These are phyloP conservation scores for Drosophila gaucha DNA, from an alignment of 2,888 invertebrate genomes.

Conservation along the genomic window DNA sequence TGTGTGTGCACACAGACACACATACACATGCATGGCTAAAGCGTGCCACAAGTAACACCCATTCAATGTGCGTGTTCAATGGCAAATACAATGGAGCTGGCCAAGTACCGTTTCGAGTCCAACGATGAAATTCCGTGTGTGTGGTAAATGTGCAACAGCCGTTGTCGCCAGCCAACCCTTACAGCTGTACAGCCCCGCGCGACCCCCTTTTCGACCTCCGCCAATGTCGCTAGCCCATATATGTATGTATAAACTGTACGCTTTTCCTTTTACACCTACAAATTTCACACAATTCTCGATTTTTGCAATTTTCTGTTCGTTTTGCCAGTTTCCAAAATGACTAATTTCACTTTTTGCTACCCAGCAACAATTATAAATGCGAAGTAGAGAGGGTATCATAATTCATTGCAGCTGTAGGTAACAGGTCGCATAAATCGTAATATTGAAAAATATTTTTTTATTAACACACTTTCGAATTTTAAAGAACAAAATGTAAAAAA, in stretches of 20 bases:
- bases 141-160: constrained; percentile 72
- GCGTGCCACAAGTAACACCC: constrained; percentile 43
- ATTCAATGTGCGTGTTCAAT: constrained; percentile 68
- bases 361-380: constrained; percentile 22
- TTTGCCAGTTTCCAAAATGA: constrained; percentile 13
- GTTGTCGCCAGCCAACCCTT: constrained; percentile 21
- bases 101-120: constrained; percentile 34
- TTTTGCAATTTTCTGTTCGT: constrained; percentile 5
- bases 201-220: background rate
- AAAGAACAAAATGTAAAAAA: too few species aligned
- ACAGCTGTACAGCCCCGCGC: too few species aligned
- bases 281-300: background rate
- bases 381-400: constrained; percentile 31
- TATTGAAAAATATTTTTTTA: too few species aligned
- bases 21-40: background rate
- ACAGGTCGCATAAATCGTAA: too few species aligned
- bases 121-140: constrained; percentile 60
- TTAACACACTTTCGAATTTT: too few species aligned
- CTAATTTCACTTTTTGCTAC: constrained; percentile 6
- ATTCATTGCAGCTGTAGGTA: background rate
- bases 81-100: constrained; percentile 58
- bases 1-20: constrained; percentile 6
- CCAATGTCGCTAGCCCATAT: background rate
- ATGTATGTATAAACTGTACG: background rate
- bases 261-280: constrained; percentile 2